Evolutionary conservation across 1,140 invertebrate genomes (phyloP), one percentile per base, ranked within the genome.

Genomic region (Bombus affinis): DNA sequence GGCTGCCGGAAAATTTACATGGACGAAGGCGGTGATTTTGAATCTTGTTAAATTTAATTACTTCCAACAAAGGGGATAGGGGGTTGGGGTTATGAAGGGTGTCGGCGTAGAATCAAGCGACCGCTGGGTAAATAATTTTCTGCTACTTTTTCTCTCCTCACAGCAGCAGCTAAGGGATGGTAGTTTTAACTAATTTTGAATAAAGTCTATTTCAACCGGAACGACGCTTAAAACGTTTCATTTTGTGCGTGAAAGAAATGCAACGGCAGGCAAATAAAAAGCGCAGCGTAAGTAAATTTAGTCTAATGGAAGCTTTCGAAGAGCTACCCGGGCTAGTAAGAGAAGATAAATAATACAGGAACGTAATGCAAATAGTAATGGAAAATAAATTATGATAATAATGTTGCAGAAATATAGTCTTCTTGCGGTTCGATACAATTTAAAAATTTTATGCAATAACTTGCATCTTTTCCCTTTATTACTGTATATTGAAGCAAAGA

Each of bases 31-130:
- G 68, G 9, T 71, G 68, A 65, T 80, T 79, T 62, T 44, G 32
- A 53, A 62, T 80, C 76, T 59, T 80, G 32, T 72, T 85, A 80
- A 80, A 80, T 85, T 79, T 85, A 80, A 85, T 85, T 80, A 80
- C 68, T 72, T 72, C 32, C 53, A 62, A 71, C 77, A 53, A 79
- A 59, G 32, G n/a, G 68, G 73, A 13, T 13, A n/a, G 25, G 82
- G 53, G 9, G 47, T 1, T 4, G 39, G 42, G 35, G 13, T 65
- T 80, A 44, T 42, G 76, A 85, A 59, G n/a, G 39, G 68, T 57
- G 75, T 59, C 66, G 22, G 53, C 6, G 53, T 28, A 47, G 53
- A 84, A 84, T 53, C 53, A 32, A 3, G 35, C n/a, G 83, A n/a
- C 44, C 25, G 13, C 32, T n/a, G 32, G n/a, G 53, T 53, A 80